Conservation (phyloP, 1,140 invertebrate species). For the Carposina sasakii region DNA sequence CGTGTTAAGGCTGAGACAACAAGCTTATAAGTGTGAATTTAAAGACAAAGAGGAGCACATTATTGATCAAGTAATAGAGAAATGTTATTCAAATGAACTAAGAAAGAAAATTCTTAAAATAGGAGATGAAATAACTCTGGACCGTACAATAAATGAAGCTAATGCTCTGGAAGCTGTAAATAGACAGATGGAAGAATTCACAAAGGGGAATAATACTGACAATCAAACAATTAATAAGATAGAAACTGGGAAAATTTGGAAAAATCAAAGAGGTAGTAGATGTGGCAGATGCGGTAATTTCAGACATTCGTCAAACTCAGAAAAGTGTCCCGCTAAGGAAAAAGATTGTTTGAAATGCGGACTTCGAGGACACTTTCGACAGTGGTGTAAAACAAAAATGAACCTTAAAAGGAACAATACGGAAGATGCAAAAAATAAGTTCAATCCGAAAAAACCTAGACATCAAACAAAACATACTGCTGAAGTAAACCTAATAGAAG, state of each 20-base stretch:
- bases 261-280: neutral
- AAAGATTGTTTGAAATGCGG: neutral
- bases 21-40: conserved; percentile 17
- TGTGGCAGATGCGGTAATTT: neutral
- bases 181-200: conserved; percentile 7
- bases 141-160: conserved; percentile 12
- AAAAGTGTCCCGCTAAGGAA: neutral
- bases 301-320: neutral
- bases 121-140: conserved; percentile 12
- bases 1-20: conserved; percentile 11
- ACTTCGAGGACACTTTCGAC: neutral
- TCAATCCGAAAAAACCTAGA: neutral
- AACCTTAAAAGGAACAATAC: no score
- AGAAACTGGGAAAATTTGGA: neutral
- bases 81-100: conserved; percentile 16
- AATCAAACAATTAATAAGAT: neutral
- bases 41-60: conserved; percentile 9
- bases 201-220: neutral
- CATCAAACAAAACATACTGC: neutral
- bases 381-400: neutral
- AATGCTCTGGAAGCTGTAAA: conserved; percentile 10
- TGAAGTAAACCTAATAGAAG: neutral
- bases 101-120: conserved; percentile 20
- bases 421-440: neutral
- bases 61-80: conserved; percentile 23